These are phyloP conservation scores for Clavelina lepadiformis DNA, from an alignment of 23 tunicate genomes.

Conservation along the genomic window DNA sequence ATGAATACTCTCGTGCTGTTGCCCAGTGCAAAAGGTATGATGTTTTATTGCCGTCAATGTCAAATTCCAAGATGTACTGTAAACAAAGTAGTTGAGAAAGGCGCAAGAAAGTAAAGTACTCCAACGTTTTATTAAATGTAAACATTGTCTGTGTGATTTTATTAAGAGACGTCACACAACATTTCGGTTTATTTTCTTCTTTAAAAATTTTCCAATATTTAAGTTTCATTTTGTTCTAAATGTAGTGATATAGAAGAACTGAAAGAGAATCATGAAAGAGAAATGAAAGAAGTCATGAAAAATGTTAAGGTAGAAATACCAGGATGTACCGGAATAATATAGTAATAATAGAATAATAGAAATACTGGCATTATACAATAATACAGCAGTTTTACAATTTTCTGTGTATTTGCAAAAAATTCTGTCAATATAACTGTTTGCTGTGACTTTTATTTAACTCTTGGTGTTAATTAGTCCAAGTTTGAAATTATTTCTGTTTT, in stretches of 20 bases:
- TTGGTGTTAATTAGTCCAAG: no score
- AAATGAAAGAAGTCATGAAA: slow-evolving; percentile 38
- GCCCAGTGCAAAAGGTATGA: slow-evolving; percentile 38
- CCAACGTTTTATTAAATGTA: not conserved
- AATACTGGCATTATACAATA: no score
- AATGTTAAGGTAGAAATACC: slow-evolving; percentile 52
- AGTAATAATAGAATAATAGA: no score
- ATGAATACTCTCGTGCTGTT: slow-evolving; percentile 30
- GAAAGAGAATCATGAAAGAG: slow-evolving; percentile 40
- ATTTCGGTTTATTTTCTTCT: not conserved
- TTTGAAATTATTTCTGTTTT: not conserved
- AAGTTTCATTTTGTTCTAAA: not conserved
- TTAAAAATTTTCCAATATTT: not conserved
- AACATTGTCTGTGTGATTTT: not conserved
- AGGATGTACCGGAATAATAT: no score
- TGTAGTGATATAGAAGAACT: slow-evolving; percentile 56
- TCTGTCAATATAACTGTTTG: no score
- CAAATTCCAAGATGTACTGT: not conserved
- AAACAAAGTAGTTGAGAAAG: not conserved
- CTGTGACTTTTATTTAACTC: no score
- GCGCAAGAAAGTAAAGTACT: no score
- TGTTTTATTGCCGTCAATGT: no score
- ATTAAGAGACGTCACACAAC: not conserved
- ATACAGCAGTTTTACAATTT: no score
- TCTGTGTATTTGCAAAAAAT: no score